These are phyloP conservation scores for Australoheros facetus DNA, from an alignment of 2,797 vertebrate genomes.

Conservation along the genomic window DNA sequence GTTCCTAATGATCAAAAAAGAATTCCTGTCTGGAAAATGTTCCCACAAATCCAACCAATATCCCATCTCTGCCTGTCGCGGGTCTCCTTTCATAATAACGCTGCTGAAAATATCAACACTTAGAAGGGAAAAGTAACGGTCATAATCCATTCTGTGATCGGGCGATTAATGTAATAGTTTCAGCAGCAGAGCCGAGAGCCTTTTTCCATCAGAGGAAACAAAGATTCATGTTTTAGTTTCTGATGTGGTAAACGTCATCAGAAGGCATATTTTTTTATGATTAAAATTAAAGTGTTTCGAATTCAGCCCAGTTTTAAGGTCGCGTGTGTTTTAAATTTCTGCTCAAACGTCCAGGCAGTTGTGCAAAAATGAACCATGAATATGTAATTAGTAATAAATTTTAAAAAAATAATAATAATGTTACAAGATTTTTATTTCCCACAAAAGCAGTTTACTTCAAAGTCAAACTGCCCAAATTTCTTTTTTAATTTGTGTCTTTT, in stretches of 20 bases:
- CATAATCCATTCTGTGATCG: background rate
- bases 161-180: background rate
- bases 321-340: background rate
- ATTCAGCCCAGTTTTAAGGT: background rate
- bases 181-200: background rate
- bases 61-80: background rate
- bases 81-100: background rate
- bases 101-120: background rate
- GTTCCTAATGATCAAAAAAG: background rate
- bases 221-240: background rate
- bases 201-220: too few species aligned
- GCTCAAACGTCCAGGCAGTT: background rate
- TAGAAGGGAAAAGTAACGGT: background rate
- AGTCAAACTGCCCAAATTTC: background rate
- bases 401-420: background rate
- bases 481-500: background rate
- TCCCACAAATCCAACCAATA: background rate
- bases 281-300: fast-evolving
- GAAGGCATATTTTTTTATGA: background rate
- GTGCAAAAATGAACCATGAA: background rate
- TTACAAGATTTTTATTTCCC: background rate
- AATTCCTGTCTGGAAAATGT: background rate
- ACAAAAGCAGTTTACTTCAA: fast-evolving
- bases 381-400: background rate
- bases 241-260: fast-evolving